Percentiles rank a stretch among this genome's conserved stretches.
Conservation (phyloP, 2,113 vertebrate species). For the Gadus macrocephalus region DNA sequence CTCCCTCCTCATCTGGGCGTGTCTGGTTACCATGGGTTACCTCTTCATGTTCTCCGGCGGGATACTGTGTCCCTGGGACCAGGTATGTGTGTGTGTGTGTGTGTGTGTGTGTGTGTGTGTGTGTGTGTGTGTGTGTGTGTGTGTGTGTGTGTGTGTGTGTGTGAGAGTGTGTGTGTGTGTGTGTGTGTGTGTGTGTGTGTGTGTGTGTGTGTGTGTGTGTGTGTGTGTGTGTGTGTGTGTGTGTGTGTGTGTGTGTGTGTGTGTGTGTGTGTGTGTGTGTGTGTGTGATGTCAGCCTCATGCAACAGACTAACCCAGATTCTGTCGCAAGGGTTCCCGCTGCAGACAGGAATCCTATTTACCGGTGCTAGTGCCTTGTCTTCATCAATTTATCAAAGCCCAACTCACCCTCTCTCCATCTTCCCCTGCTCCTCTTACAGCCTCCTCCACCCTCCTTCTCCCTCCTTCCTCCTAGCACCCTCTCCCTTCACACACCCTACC, state of each 20-base stretch:
- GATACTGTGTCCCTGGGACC: slow-evolving; percentile 94
- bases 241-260: not conserved
- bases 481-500: not conserved
- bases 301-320: too few relatives aligned
- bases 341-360: slow-evolving; percentile 48
- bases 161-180: too few relatives aligned
- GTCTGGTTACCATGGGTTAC: slow-evolving; percentile 96
- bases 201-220: slow-evolving; percentile 6
- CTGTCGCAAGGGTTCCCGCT: not conserved
- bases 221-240: not conserved
- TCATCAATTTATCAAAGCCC: slow-evolving; percentile 53
- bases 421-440: slow-evolving; percentile 35
- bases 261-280: too few relatives aligned
- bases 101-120: slow-evolving; percentile 7
- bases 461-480: not conserved
- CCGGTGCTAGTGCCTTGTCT: slow-evolving; percentile 48
- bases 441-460: not conserved
- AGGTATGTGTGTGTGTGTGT: slow-evolving; percentile 73
- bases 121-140: not conserved
- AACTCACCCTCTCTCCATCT: slow-evolving; percentile 39
- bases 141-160: not conserved
- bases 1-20: slow-evolving; percentile 92
- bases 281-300: not conserved
- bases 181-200: slow-evolving; percentile 63
- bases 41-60: slow-evolving; percentile 97